A percentile compares a stretch with the other conserved stretches of the same genome.
phyloP scores from a whole-genome alignment of 2,888 invertebrate genomes.

The Protodeltote pygarga region DNA sequence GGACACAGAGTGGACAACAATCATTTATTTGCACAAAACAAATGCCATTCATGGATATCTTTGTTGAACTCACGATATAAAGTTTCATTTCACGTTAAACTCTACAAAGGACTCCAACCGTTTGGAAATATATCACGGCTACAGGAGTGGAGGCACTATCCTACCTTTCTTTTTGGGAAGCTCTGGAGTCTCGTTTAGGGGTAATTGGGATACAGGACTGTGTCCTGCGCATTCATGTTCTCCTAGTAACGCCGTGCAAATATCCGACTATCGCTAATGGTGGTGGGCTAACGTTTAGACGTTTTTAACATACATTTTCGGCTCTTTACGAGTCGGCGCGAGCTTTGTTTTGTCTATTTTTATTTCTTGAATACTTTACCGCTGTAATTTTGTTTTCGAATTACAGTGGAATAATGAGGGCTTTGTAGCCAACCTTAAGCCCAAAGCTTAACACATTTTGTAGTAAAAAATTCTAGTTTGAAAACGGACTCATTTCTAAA shows the following conservation, averaged over 20 bases:
- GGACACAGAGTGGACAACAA: conserved; percentile 21
- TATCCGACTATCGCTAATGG: conserved; percentile 48
- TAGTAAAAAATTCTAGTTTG: conserved; percentile 6
- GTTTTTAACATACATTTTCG: conserved; percentile 42
- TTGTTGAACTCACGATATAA: conserved; percentile 51
- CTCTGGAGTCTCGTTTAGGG: conserved; percentile 52
- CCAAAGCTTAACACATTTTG: conserved; percentile 17
- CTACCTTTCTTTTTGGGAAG: conserved; percentile 50
- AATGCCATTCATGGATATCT: conserved; percentile 55
- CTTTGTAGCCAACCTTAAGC: conserved; percentile 17
- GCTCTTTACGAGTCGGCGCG: conserved; percentile 29
- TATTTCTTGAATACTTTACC: conserved; percentile 29
- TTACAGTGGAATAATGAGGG: conserved; percentile 32
- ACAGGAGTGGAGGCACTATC: conserved; percentile 31
- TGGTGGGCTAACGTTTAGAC: conserved; percentile 26
- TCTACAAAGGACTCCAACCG: conserved; percentile 54
- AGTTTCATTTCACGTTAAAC: conserved; percentile 47
- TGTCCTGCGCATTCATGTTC: conserved; percentile 37
- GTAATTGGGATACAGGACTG: conserved; percentile 55
- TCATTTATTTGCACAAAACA: conserved; percentile 45
- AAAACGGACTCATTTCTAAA: conserved; percentile 8
- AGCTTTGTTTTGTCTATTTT: conserved; percentile 33
- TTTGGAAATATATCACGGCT: conserved; percentile 55
- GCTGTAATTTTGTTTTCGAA: conserved; percentile 32
- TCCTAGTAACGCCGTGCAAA: conserved; percentile 48